Evolutionary conservation across 2,888 invertebrate genomes (phyloP).

Genomic region (Mamestra brassicae): DNA sequence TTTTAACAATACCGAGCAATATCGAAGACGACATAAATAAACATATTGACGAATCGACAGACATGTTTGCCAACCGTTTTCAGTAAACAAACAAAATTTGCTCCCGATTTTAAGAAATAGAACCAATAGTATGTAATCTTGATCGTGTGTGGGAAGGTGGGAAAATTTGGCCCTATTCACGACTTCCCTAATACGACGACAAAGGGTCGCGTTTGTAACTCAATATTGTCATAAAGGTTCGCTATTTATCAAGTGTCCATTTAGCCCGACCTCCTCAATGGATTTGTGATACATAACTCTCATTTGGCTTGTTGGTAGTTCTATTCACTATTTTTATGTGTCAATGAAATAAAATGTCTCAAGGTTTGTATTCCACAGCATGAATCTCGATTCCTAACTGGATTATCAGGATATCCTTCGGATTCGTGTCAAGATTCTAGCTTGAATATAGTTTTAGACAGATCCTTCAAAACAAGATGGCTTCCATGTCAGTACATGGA

Average conservation of each 20-base stretch:
- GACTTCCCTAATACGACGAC: conserved; percentile 76
- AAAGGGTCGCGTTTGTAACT: conserved; percentile 81
- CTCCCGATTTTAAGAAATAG: conserved; percentile 75
- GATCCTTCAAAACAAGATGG: too few species aligned
- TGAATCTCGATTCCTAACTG: not conserved
- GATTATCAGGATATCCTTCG: not conserved
- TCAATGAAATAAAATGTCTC: not conserved
- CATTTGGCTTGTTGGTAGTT: conserved; percentile 59
- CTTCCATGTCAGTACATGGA: too few species aligned
- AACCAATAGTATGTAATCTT: conserved; percentile 71
- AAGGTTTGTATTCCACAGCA: not conserved
- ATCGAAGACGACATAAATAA: conserved; percentile 43
- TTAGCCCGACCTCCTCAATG: conserved; percentile 70
- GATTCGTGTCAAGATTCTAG: not conserved
- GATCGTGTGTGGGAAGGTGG: conserved; percentile 70
- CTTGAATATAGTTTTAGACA: not conserved
- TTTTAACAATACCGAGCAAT: conserved; percentile 49
- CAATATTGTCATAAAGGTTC: conserved; percentile 78
- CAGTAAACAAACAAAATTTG: conserved; percentile 71
- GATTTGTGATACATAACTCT: conserved; percentile 64
- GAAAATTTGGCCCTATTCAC: conserved; percentile 77
- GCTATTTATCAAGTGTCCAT: conserved; percentile 80
- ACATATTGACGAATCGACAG: conserved; percentile 55
- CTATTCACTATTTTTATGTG: conserved; percentile 29
- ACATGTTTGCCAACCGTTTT: conserved; percentile 50